Evolutionary conservation across 1,140 invertebrate genomes (phyloP), one percentile per base, ranked within the genome.

Genomic region (Globodera ellingtonae): DNA sequence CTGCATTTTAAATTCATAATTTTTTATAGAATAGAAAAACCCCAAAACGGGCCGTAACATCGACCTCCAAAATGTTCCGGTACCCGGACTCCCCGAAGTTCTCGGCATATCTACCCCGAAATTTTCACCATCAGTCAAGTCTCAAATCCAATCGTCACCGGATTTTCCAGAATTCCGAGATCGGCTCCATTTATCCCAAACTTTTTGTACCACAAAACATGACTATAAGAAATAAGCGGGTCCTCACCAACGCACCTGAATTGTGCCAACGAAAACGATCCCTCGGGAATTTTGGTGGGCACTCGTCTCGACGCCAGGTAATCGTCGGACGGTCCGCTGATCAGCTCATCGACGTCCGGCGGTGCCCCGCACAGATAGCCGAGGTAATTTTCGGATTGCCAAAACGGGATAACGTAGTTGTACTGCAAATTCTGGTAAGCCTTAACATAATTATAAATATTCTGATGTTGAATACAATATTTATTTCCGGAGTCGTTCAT

Each of bases 351-450:
- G 13, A 81, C 82, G 44, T 84, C 77, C 47, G 84, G 82, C n/a
- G 84, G 76, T 9, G 78, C 78, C 18, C 84, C 84, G 66, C 85
- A 85, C 10, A 85, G 79, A 79, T 85, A 87, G 44, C 84, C 75
- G 3, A 85, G 48, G 73, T 87, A 85, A 48, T 62, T 77, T 78
- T 85, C 84, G 24, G 78, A 82, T 77, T 85, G 84, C 62, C 86
- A 85, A 78, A 85, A 85, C 18, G 85, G 82, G 52, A 87, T 78
- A 0, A 85, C 83, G 62, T 86, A 85, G 18, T 73, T 79, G 59
- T 87, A 85, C 47, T 85, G 85, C 13, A 85, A 72, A 46, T 82
- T 13, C 7, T 87, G 82, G 76, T 87, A 86, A 46, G 87, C 52
- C 47, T 85, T 52, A 48, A 62, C 78, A 48, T 35, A 79, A 59